These are phyloP conservation scores for Aptenodytes patagonicus DNA, from an alignment of 2,113 vertebrate genomes.

Conservation along the genomic window DNA sequence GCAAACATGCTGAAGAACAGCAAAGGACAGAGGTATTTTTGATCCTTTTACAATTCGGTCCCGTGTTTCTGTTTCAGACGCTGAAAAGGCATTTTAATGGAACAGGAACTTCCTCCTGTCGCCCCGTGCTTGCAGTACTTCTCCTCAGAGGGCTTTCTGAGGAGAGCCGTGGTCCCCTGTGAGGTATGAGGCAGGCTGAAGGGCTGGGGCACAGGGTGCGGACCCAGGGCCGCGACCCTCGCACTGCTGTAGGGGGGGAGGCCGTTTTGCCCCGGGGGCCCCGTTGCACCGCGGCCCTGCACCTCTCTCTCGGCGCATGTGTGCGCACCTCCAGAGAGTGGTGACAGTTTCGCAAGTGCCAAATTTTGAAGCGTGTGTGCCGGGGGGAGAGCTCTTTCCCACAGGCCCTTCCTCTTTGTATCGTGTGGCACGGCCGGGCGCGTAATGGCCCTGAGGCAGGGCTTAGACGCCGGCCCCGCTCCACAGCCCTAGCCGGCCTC, in stretches of 20 bases:
- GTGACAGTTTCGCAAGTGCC: background rate
- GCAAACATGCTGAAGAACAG: background rate
- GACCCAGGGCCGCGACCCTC: background rate
- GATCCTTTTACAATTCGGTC: background rate
- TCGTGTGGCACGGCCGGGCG: too few relatives aligned
- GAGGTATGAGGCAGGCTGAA: background rate
- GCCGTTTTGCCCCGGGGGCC: rapidly evolving
- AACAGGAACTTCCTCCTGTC: background rate
- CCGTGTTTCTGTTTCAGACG: background rate
- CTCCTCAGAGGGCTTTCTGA: background rate
- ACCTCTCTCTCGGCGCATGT: too few relatives aligned
- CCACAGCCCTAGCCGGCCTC: too few relatives aligned
- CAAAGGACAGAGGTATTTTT: background rate
- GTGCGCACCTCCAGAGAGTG: too few relatives aligned
- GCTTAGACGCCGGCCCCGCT: too few relatives aligned
- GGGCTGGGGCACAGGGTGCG: background rate
- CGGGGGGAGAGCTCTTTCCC: background rate
- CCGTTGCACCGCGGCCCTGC: background rate
- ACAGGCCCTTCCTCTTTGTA: too few relatives aligned
- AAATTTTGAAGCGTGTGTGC: background rate
- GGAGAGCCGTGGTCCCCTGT: background rate
- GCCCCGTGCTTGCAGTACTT: background rate
- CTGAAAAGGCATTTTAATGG: background rate
- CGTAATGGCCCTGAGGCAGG: rapidly evolving
- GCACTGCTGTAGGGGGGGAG: rapidly evolving